Percentiles rank a stretch among this genome's conserved stretches.
These are phyloP conservation scores for Marmota flaviventris DNA, from an alignment of 2,113 vertebrate genomes.

Conservation along the genomic window DNA sequence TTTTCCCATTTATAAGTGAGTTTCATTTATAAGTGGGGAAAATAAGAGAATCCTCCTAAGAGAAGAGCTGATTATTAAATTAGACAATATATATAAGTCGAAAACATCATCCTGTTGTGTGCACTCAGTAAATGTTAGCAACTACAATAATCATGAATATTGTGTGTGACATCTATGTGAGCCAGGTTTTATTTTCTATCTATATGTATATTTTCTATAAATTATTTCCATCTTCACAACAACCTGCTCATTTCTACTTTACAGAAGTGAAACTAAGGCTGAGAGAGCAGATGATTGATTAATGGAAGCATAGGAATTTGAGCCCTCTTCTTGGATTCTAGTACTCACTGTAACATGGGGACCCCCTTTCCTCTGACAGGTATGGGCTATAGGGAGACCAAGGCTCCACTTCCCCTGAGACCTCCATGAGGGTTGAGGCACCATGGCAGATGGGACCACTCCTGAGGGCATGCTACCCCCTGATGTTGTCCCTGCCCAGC, in stretches of 20 bases:
- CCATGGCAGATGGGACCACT: neutral
- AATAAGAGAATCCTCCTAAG: neutral
- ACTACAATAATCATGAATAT: neutral
- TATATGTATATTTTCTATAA: neutral
- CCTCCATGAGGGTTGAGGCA: neutral
- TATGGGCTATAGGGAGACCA: neutral
- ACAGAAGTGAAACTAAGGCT: neutral
- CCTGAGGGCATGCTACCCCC: neutral
- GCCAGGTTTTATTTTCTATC: neutral
- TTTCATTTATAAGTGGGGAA: neutral
- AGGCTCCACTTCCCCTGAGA: neutral
- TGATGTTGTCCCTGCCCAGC: neutral
- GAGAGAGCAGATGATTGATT: neutral
- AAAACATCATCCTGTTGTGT: neutral
- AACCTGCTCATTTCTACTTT: neutral
- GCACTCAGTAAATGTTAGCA: neutral
- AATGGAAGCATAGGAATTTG: neutral
- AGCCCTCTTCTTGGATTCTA: neutral
- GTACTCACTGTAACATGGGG: fast-evolving
- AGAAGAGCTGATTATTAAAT: neutral
- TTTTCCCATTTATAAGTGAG: neutral
- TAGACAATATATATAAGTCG: neutral
- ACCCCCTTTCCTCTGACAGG: neutral
- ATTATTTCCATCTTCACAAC: neutral
- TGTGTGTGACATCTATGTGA: too few species aligned